phyloP scores from a whole-genome alignment of 30 jellyfish, hydroid and myxozoan genomes.

The Cassiopea andromeda region DNA sequence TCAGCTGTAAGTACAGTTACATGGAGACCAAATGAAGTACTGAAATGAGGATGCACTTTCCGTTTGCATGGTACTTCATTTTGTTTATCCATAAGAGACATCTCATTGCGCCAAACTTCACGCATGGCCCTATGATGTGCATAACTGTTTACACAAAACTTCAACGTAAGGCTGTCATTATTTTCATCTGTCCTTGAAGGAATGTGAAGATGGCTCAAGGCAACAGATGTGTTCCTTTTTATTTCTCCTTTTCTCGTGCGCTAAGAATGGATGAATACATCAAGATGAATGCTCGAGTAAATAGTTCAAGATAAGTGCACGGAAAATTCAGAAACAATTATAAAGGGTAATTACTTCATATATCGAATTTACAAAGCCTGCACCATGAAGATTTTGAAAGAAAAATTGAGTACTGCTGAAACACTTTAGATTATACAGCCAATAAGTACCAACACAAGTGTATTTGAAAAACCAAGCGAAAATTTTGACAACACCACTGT shows the following conservation, averaged over 20 bases:
- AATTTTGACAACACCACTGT: too few relatives aligned
- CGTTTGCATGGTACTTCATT: slow-evolving; percentile 18
- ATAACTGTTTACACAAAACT: background rate
- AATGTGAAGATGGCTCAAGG: slow-evolving; percentile 1
- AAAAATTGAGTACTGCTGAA: too few relatives aligned
- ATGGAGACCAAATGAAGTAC: slow-evolving; percentile 18
- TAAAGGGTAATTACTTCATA: too few relatives aligned
- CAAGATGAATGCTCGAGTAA: background rate
- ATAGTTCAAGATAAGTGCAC: too few relatives aligned
- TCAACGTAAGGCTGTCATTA: background rate
- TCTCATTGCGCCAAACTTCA: slow-evolving; percentile 15
- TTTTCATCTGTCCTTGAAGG: background rate
- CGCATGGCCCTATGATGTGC: slow-evolving; percentile 18
- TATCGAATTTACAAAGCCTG: too few relatives aligned
- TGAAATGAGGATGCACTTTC: background rate
- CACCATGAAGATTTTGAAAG: too few relatives aligned
- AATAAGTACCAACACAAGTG: too few relatives aligned
- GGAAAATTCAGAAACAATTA: too few relatives aligned
- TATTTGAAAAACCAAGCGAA: too few relatives aligned
- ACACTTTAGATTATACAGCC: too few relatives aligned
- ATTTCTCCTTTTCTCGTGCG: background rate
- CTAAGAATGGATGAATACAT: background rate
- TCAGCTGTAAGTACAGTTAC: slow-evolving; percentile 4
- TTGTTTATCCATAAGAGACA: background rate
- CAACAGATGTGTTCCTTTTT: slow-evolving; percentile 15